phyloP scores from a whole-genome alignment of 2,888 invertebrate genomes.

The Ochropacha duplaris region DNA sequence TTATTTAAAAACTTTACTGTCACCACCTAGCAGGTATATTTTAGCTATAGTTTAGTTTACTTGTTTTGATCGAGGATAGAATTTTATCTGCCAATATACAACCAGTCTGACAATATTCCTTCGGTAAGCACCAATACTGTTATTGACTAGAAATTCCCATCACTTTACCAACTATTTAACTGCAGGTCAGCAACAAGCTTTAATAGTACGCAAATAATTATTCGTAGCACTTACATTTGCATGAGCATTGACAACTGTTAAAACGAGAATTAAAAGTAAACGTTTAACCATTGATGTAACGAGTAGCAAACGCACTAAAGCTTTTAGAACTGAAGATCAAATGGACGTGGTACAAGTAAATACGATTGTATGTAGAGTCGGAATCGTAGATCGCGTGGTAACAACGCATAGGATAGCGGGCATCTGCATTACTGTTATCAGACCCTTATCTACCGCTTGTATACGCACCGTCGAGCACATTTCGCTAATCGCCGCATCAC shows the following conservation, averaged over 20 bases:
- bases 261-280: constrained; percentile 50
- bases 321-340: constrained; percentile 49
- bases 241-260: constrained; percentile 42
- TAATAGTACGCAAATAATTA: constrained; percentile 65
- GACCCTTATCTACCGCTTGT: constrained; percentile 58
- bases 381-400: constrained; percentile 15
- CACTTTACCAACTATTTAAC: constrained; percentile 27
- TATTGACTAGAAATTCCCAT: constrained; percentile 15
- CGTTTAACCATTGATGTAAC: constrained; percentile 67
- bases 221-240: constrained; percentile 58
- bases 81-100: neutral
- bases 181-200: constrained; percentile 29
- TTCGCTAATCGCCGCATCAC: constrained; percentile 70
- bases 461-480: constrained; percentile 61
- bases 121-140: constrained; percentile 6
- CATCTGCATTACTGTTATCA: constrained; percentile 53
- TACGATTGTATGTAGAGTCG: neutral
- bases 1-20: no score
- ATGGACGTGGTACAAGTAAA: constrained; percentile 29
- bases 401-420: constrained; percentile 21
- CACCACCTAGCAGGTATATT: neutral
- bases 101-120: neutral
- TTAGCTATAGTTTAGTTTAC: neutral
- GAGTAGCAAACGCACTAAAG: constrained; percentile 43
- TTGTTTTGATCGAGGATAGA: neutral